Evolutionary conservation across 2,888 invertebrate genomes (phyloP).

Genomic region (Lasioglossum oenotherae): DNA sequence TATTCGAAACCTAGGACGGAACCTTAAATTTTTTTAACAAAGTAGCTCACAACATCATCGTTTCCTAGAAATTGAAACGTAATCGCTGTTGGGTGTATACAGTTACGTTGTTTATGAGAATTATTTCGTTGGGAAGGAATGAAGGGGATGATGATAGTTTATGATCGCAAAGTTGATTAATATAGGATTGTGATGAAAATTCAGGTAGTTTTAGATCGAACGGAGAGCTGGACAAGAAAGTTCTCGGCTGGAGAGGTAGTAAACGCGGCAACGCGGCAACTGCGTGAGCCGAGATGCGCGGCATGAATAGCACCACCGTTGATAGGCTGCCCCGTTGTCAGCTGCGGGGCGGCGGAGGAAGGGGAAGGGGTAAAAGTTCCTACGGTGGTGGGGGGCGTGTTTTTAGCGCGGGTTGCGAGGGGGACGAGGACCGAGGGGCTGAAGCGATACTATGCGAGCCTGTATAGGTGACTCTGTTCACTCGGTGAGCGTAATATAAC

Average conservation of each 20-base stretch:
- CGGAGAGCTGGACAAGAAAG: constrained; percentile 67
- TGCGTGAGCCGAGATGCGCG: constrained; percentile 78
- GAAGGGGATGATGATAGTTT: background rate
- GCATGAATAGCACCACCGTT: constrained; percentile 73
- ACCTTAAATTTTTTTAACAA: constrained; percentile 37
- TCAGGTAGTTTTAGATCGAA: constrained; percentile 8
- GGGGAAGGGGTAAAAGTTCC: constrained; percentile 69
- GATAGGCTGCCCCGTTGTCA: constrained; percentile 55
- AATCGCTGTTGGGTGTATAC: background rate
- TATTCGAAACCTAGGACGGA: constrained; percentile 45
- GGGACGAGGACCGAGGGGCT: constrained; percentile 23
- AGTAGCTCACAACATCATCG: too few species aligned
- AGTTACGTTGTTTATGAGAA: background rate
- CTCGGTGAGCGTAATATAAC: constrained; percentile 56
- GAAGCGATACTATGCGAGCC: constrained; percentile 38
- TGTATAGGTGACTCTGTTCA: constrained; percentile 39
- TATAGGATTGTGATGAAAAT: constrained; percentile 6
- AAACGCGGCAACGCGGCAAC: constrained; percentile 73
- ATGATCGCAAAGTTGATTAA: background rate
- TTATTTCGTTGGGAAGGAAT: background rate
- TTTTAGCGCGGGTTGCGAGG: constrained; percentile 4
- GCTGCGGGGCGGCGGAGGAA: constrained; percentile 9
- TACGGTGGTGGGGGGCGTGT: constrained; percentile 52
- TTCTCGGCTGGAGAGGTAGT: constrained; percentile 9
- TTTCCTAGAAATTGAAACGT: background rate